Evolutionary conservation across 2,888 invertebrate genomes (phyloP).

Genomic region (Thecophora atra): DNA sequence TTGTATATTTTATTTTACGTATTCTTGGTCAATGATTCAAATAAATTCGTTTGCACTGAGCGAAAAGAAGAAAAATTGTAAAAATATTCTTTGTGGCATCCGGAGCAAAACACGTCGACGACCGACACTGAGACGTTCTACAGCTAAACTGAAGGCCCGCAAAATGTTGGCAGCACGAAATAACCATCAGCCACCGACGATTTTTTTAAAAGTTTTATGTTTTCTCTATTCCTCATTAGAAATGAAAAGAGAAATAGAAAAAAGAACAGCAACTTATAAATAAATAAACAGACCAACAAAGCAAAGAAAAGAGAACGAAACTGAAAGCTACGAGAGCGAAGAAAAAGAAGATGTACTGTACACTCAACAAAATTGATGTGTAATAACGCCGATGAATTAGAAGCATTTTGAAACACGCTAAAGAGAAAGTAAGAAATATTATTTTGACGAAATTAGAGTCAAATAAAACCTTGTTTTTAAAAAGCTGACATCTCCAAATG

Average conservation of each 20-base stretch:
- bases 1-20: no score
- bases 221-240: conserved; percentile 29
- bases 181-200: conserved; percentile 29
- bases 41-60: no score
- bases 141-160: conserved; percentile 38
- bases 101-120: conserved; percentile 34
- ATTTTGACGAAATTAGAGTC: no score
- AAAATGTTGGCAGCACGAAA: conserved; percentile 38
- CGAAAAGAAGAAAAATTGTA: background rate
- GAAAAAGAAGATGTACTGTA: background rate
- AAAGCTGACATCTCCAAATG: no score
- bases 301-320: background rate
- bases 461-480: no score
- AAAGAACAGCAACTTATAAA: background rate
- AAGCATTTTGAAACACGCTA: no score
- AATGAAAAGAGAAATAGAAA: background rate
- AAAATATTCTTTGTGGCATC: background rate
- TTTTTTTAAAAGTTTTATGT: conserved; percentile 34
- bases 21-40: no score
- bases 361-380: no score
- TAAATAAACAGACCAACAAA: conserved; percentile 4
- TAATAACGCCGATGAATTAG: no score
- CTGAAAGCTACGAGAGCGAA: background rate
- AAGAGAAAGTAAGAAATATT: no score
- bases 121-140: conserved; percentile 42